Base-by-base conservation (phyloP, 2,888 invertebrate genomes). In the Dasypolia templi region DNA sequence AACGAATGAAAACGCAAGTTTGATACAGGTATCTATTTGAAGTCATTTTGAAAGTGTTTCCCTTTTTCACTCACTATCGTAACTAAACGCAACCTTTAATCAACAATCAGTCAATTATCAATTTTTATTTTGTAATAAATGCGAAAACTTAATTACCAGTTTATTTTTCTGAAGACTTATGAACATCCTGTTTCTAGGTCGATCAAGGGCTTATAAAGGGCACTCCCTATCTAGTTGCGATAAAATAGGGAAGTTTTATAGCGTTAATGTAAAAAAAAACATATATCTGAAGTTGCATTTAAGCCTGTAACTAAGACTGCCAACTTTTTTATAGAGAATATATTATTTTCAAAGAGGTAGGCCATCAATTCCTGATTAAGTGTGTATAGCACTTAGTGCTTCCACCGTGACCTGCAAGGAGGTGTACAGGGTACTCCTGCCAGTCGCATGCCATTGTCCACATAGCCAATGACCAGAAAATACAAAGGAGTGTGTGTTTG, bases 1-100 rank as follows among this genome's bases (percentile, higher is more conserved):
- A 89, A 97, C 97, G 29, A 97, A 97, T 86, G 95, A 95, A 79
- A 97, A 97, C 86, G 97, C 97, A 17, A 95, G 93, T 89, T 92
- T 97, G 83, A 97, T 97, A 87, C 96, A 97, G 94, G 97, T 96
- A 92, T 17, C 0, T 53, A 29, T 44, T n/a, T n/a, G n/a, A n/a
- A n/a, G n/a, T n/a, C n/a, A n/a, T n/a, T 65, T 32, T 26, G 4
- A 44, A 19, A 29, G 22, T n/a, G 62, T 70, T 53, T 62, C 9
- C 53, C 29, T 29, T 65, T 49, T 42, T 46, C n/a, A 55, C 22
- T 61, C 6, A 1, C 12, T 17, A 35, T n/a, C 29, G 9, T 56
- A 56, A 62, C 17, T 32, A 19, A 58, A 56, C 0, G 1, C 32
- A 56, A n/a, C 62, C 1, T 14, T 6, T 19, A 26, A 0, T 9